phyloP scores from a whole-genome alignment of 2,113 vertebrate genomes.

The Perca flavescens region DNA sequence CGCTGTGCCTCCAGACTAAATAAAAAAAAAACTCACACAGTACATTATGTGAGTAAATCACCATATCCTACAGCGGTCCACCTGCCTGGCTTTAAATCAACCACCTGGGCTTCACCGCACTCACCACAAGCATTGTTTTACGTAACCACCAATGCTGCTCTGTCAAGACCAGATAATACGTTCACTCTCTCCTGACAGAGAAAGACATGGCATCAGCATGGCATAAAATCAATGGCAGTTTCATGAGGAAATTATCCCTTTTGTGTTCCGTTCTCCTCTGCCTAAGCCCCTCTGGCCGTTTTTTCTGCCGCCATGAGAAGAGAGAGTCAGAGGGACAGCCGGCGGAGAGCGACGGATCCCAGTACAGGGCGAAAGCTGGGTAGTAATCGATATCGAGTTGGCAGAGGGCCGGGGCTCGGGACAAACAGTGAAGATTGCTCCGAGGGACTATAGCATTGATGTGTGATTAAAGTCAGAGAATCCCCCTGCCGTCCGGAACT shows the following conservation, averaged over 20 bases:
- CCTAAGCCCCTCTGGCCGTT: slow-evolving; percentile 50
- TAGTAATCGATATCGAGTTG: slow-evolving; percentile 72
- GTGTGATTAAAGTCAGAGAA: slow-evolving; percentile 82
- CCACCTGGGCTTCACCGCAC: neutral
- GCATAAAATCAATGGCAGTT: slow-evolving; percentile 76
- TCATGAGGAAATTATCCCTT: slow-evolving; percentile 77
- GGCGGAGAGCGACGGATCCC: slow-evolving; percentile 55
- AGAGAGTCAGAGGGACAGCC: slow-evolving; percentile 33
- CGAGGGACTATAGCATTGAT: slow-evolving; percentile 72
- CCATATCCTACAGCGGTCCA: neutral
- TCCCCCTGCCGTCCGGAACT: slow-evolving; percentile 68
- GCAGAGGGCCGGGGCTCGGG: slow-evolving; percentile 62
- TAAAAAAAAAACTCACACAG: neutral
- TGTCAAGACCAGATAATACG: slow-evolving; percentile 33
- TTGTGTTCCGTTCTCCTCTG: slow-evolving; percentile 6
- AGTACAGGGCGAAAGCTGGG: slow-evolving; percentile 55
- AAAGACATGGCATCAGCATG: slow-evolving; percentile 63
- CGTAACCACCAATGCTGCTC: slow-evolving; percentile 17
- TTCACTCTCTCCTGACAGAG: slow-evolving; percentile 32
- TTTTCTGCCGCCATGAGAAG: slow-evolving; percentile 42
- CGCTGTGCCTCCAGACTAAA: slow-evolving; percentile 7
- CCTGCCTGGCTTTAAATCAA: slow-evolving; percentile 30
- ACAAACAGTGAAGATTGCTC: slow-evolving; percentile 80
- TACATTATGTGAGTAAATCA: slow-evolving; percentile 17
- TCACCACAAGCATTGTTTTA: slow-evolving; percentile 35